Evolutionary conservation across 2,888 invertebrate species (phyloP).

Genomic region (Sabatieria punctata): DNA sequence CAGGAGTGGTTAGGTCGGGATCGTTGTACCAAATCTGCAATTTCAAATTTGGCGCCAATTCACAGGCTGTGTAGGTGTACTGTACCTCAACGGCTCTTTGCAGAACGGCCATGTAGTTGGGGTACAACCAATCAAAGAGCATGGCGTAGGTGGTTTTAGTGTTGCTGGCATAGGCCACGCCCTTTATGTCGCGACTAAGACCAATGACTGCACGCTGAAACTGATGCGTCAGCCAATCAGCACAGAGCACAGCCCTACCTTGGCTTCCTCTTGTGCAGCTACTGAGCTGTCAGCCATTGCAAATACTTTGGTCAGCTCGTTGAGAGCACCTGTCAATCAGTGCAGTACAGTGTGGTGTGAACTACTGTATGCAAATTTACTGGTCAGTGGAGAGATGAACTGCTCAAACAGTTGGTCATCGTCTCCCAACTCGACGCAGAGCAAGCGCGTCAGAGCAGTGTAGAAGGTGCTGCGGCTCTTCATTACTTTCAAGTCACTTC

Average conservation of each 20-base stretch:
- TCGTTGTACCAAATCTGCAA: constrained; percentile 64
- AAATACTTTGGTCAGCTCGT: neutral
- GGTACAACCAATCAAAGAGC: constrained; percentile 97
- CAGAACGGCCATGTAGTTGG: too few species aligned
- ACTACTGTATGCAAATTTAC: too few species aligned
- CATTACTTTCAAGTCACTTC: constrained; percentile 60
- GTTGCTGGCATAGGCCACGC: constrained; percentile 84
- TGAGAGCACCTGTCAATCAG: too few species aligned
- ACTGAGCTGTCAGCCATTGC: neutral
- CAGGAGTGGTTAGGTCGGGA: constrained; percentile 73
- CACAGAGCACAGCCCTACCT: too few species aligned
- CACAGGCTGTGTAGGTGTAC: too few species aligned
- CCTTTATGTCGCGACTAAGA: constrained; percentile 74
- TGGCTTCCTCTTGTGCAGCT: neutral
- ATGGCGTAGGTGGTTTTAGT: constrained; percentile 91
- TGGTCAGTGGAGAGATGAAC: constrained; percentile 75
- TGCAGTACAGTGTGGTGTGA: too few species aligned
- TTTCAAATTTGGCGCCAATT: neutral
- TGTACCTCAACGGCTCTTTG: too few species aligned
- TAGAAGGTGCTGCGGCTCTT: constrained; percentile 90
- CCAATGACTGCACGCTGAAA: constrained; percentile 73
- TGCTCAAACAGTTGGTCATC: constrained; percentile 83
- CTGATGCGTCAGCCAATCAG: too few species aligned
- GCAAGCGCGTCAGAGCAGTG: constrained; percentile 75
- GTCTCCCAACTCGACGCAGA: constrained; percentile 92